Evolutionary conservation across 2,888 invertebrate species (phyloP).

Genomic region (Leptinotarsa haldemani): DNA sequence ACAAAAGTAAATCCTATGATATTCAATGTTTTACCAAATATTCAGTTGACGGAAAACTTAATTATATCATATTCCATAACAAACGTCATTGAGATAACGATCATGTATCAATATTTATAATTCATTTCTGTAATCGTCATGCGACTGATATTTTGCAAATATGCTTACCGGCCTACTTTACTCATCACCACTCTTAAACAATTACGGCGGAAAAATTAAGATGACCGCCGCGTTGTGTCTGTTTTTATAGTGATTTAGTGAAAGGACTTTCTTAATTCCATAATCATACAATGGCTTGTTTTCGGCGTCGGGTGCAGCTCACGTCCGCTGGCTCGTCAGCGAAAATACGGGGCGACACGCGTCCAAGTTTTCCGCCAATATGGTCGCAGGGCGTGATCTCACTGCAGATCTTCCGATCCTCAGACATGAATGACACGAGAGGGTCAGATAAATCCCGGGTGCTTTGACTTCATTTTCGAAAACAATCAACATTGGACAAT

Average conservation of each 20-base stretch:
- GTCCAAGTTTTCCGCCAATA: slow-evolving; percentile 46
- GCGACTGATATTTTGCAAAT: neutral
- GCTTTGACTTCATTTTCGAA: neutral
- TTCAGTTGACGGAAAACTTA: no score
- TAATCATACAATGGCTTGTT: slow-evolving; percentile 50
- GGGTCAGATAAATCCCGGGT: neutral
- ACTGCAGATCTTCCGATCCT: slow-evolving; percentile 35
- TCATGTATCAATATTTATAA: no score
- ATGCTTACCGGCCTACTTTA: neutral
- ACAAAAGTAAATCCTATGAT: no score
- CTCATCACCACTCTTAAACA: neutral
- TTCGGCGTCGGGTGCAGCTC: slow-evolving; percentile 46
- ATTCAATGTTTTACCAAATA: no score
- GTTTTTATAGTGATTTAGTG: slow-evolving; percentile 46
- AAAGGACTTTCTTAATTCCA: slow-evolving; percentile 45
- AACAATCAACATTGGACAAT: neutral
- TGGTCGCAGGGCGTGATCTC: slow-evolving; percentile 36
- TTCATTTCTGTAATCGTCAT: neutral
- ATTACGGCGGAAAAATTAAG: slow-evolving; percentile 32
- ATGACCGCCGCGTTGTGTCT: slow-evolving; percentile 41
- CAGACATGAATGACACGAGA: neutral
- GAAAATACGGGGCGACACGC: slow-evolving; percentile 40
- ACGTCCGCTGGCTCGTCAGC: slow-evolving; percentile 46
- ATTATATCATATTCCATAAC: no score
- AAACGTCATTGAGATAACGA: no score